phyloP scores from a whole-genome alignment of 1,140 invertebrate species.

The Pogonomyrmex barbatus region DNA sequence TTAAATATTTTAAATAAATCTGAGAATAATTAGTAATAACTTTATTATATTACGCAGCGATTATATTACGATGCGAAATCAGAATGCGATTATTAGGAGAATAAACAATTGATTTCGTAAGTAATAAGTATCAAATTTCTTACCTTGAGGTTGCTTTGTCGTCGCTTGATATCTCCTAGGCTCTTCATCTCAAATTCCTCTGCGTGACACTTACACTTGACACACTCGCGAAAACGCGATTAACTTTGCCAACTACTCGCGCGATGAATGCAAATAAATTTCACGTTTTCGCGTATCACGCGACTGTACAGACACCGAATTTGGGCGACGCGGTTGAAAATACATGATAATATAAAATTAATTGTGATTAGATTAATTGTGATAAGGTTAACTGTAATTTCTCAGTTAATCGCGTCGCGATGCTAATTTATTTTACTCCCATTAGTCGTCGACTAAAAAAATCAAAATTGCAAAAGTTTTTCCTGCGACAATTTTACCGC shows the following conservation, averaged over 20 bases:
- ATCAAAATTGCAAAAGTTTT: not conserved
- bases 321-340: not conserved
- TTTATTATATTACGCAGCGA: not conserved
- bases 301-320: not conserved
- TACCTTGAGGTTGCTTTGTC: not conserved
- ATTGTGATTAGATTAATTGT: not conserved
- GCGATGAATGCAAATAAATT: not conserved
- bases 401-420: constrained; percentile 12
- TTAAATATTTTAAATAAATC: constrained; percentile 3
- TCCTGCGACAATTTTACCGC: not conserved
- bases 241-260: not conserved
- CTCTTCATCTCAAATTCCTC: not conserved
- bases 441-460: not conserved
- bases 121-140: not conserved
- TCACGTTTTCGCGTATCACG: not conserved
- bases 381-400: not conserved
- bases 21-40: not conserved
- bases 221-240: not conserved
- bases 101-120: too few relatives aligned
- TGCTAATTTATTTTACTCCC: not conserved
- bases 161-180: not conserved
- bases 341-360: not conserved
- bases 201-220: not conserved
- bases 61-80: not conserved
- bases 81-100: too few relatives aligned